Percentiles rank a stretch among this genome's conserved stretches.
These are phyloP conservation scores for Oncorhynchus tshawytscha DNA, from an alignment of 2,113 vertebrate species.

Conservation along the genomic window DNA sequence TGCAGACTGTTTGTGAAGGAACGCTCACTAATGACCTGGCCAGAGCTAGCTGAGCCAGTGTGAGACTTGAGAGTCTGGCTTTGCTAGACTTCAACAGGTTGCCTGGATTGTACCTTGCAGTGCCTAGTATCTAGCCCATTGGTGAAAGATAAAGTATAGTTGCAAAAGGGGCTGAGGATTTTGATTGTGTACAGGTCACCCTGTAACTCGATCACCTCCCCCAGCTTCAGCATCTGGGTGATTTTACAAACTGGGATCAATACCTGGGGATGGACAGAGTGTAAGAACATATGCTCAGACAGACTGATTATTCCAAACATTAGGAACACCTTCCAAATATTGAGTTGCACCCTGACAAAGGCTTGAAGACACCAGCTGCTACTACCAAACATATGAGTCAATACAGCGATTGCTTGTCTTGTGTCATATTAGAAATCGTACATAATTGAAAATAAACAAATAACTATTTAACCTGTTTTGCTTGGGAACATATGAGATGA, in stretches of 20 bases:
- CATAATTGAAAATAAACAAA: too few species aligned
- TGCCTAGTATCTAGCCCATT: constrained; percentile 84
- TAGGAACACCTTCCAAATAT: too few species aligned
- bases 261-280: constrained; percentile 64
- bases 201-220: constrained; percentile 82
- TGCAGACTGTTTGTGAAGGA: too few species aligned
- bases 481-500: too few species aligned
- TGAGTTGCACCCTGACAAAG: too few species aligned
- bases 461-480: too few species aligned
- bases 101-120: constrained; percentile 74
- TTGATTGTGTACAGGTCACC: constrained; percentile 76
- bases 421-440: too few species aligned
- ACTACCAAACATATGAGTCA: too few species aligned
- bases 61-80: background rate
- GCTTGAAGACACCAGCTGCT: too few species aligned
- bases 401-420: too few species aligned
- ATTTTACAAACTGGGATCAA: constrained; percentile 79
- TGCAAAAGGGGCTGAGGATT: constrained; percentile 78
- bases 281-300: background rate
- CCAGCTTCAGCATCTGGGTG: constrained; percentile 77
- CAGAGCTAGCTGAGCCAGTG: too few species aligned
- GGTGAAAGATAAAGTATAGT: constrained; percentile 81
- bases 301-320: background rate
- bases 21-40: too few species aligned
- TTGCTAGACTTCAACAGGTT: background rate